Evolutionary conservation across 2,888 invertebrate genomes (phyloP).

Genomic region (Baronia brevicornis): DNA sequence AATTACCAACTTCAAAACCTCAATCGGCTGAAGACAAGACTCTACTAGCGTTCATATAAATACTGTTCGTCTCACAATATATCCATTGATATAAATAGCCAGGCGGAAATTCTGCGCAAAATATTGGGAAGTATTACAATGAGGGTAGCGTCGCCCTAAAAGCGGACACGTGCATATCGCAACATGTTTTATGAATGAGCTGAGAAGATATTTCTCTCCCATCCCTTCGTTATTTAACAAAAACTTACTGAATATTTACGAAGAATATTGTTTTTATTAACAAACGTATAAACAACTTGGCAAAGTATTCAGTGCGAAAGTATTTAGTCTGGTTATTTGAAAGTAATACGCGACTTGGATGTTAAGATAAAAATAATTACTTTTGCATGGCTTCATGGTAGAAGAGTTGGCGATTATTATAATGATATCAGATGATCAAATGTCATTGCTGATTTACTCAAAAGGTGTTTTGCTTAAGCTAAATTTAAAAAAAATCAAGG

Average conservation of each 20-base stretch:
- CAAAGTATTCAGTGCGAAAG: no score
- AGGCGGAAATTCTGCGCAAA: constrained; percentile 8
- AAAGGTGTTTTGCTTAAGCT: no score
- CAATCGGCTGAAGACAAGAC: constrained; percentile 19
- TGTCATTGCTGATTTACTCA: no score
- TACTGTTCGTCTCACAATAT: neutral
- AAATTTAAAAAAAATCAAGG: no score
- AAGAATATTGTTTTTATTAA: no score
- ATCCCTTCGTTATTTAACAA: constrained; percentile 8
- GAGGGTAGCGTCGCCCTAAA: constrained; percentile 27
- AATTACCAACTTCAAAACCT: constrained; percentile 41
- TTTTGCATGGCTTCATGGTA: no score
- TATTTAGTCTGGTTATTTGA: no score
- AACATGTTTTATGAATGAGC: constrained; percentile 49
- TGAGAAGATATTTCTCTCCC: constrained; percentile 16
- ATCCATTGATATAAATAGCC: neutral
- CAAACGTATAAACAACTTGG: constrained; percentile 2
- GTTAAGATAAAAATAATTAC: no score
- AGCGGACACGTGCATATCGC: constrained; percentile 42
- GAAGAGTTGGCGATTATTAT: no score
- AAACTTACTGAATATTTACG: constrained; percentile 2
- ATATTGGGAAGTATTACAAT: constrained; percentile 15
- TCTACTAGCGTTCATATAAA: constrained; percentile 13
- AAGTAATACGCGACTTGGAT: no score
- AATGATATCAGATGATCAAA: no score